A percentile compares a stretch with the other conserved stretches of the same genome.
These are phyloP conservation scores for Geodia barretti DNA, from an alignment of 37 sponge, comb jelly and placozoan genomes.

Conservation along the genomic window DNA sequence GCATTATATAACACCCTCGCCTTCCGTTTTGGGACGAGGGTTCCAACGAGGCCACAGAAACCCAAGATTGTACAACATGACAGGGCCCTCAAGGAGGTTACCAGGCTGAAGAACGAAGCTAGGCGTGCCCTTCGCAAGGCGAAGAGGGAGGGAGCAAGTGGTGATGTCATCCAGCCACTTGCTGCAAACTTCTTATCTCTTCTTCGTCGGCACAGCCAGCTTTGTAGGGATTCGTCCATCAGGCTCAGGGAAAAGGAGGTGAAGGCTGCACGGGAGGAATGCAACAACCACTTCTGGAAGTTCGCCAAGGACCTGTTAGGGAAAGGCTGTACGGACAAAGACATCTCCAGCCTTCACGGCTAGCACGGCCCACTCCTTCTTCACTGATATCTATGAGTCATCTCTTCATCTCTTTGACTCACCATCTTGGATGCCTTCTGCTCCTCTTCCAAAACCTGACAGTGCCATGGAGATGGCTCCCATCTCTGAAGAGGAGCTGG, in stretches of 20 bases:
- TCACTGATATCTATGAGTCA: neutral
- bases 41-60: too few relatives aligned
- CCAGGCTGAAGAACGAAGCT: too few relatives aligned
- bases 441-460: neutral
- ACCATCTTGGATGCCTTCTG: neutral
- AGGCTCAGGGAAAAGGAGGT: neutral
- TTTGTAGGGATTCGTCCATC: neutral
- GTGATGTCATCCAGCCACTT: neutral
- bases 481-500: neutral
- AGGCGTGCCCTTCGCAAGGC: too few relatives aligned
- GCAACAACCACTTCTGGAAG: slow-evolving; percentile 11
- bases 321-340: neutral
- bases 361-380: neutral
- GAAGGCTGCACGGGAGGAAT: neutral
- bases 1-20: too few relatives aligned
- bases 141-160: neutral
- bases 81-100: too few relatives aligned
- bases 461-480: neutral
- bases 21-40: too few relatives aligned
- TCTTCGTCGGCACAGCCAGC: neutral
- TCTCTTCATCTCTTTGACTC: neutral
- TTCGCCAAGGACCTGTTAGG: neutral
- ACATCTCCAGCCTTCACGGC: neutral
- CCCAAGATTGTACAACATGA: too few relatives aligned
- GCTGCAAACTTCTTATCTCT: neutral